A percentile compares a stretch with the other conserved stretches of the same genome.
Conservation (phyloP, 2,113 vertebrate genomes). For the Lepus timidus region DNA sequence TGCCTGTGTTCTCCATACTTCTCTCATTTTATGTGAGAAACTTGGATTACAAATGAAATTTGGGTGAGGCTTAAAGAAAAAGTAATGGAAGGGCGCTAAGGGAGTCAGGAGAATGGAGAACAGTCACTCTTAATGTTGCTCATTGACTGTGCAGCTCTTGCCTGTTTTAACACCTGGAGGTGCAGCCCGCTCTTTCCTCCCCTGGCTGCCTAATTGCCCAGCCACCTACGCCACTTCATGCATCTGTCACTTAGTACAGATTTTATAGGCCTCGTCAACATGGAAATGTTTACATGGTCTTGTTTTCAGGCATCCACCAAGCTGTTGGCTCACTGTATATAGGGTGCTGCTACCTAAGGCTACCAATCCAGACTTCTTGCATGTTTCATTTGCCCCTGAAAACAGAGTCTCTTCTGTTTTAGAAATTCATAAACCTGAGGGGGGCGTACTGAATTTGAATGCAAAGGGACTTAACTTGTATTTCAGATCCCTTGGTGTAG, state of each 20-base stretch:
- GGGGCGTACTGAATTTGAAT: neutral
- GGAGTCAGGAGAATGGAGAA: constrained; percentile 46
- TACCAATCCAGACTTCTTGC: neutral
- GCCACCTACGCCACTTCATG: neutral
- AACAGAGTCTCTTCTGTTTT: constrained; percentile 67
- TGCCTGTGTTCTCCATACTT: neutral
- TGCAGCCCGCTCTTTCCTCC: neutral
- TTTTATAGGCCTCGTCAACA: constrained; percentile 45
- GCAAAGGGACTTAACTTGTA: neutral
- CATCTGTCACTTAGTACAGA: constrained; percentile 60
- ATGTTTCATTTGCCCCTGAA: constrained; percentile 31
- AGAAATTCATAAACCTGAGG: constrained; percentile 48
- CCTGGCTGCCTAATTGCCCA: constrained; percentile 58
- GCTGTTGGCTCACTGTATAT: constrained; percentile 8
- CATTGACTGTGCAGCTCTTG: constrained; percentile 34
- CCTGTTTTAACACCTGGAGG: constrained; percentile 52
- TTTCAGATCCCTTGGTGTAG: constrained; percentile 37
- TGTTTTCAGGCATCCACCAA: constrained; percentile 42
- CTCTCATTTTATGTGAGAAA: constrained; percentile 39
- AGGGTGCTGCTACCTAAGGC: constrained; percentile 31
- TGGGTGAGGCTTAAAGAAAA: constrained; percentile 48
- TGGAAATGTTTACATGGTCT: constrained; percentile 28
- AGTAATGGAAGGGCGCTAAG: constrained; percentile 37
- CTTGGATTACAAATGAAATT: constrained; percentile 53
- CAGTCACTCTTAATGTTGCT: constrained; percentile 27